Percentiles rank a stretch among this genome's conserved stretches.
Conservation (phyloP, 2,113 vertebrate genomes). For the Apodemus sylvaticus region DNA sequence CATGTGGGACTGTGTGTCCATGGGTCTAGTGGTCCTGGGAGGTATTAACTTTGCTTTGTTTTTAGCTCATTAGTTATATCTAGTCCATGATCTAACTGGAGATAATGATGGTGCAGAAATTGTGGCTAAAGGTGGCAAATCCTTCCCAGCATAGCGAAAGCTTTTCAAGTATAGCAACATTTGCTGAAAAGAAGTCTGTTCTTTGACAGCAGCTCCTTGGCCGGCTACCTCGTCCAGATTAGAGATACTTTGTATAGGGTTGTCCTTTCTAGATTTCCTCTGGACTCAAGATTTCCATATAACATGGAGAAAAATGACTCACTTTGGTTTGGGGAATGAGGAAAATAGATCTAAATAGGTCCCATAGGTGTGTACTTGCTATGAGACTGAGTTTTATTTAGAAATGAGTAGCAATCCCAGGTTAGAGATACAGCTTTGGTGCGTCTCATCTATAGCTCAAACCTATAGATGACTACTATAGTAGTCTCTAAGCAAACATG, state of each 20-base stretch:
- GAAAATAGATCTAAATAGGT: background rate
- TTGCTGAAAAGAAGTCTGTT: slow-evolving; percentile 32
- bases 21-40: background rate
- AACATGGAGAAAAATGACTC: background rate
- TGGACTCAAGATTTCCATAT: background rate
- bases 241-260: background rate
- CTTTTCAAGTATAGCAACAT: slow-evolving; percentile 52
- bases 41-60: background rate
- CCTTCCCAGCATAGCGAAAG: background rate
- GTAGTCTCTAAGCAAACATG: background rate
- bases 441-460: background rate
- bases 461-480: background rate
- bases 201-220: slow-evolving; percentile 34
- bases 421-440: background rate
- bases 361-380: background rate
- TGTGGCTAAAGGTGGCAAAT: slow-evolving; percentile 49
- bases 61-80: slow-evolving; percentile 48
- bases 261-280: background rate
- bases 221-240: background rate
- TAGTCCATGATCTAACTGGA: slow-evolving; percentile 62
- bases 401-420: background rate
- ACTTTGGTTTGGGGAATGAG: background rate
- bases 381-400: background rate
- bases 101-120: slow-evolving; percentile 38
- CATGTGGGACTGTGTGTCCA: slow-evolving; percentile 1